A percentile compares a stretch with the other conserved stretches of the same genome.
Evolutionary conservation across 2,797 vertebrate species (phyloP).

Genomic region (Mastacembelus armatus): DNA sequence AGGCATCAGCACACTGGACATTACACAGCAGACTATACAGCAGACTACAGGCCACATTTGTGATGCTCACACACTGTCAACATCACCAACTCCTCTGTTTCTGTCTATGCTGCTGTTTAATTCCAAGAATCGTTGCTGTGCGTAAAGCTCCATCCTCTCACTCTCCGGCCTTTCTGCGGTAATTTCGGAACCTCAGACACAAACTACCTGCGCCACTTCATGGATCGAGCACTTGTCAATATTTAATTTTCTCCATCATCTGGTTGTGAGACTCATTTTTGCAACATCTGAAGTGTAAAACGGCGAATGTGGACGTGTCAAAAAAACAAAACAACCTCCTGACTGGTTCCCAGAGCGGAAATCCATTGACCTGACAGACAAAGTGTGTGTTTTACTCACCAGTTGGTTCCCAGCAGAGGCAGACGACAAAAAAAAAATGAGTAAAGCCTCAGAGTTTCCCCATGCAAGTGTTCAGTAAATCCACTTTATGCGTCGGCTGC

Average conservation of each 20-base stretch:
- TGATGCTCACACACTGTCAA: not conserved
- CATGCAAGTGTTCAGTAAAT: constrained; percentile 82
- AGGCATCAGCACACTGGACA: not conserved
- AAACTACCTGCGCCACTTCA: not conserved
- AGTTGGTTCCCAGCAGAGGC: constrained; percentile 65
- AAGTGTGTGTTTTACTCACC: constrained; percentile 69
- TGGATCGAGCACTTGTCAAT: not conserved
- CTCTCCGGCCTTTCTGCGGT: constrained; percentile 1
- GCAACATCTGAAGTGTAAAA: not conserved
- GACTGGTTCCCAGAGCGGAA: not conserved
- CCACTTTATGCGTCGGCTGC: constrained; percentile 65
- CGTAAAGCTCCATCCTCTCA: constrained; percentile 24
- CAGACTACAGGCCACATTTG: not conserved
- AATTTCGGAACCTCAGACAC: constrained; percentile 4
- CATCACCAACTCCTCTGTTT: not conserved
- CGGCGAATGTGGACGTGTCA: not conserved
- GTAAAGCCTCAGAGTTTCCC: constrained; percentile 70
- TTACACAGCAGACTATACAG: not conserved
- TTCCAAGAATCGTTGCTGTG: constrained; percentile 5
- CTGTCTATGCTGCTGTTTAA: not conserved
- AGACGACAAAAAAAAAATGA: constrained; percentile 36
- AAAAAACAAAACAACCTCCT: not conserved
- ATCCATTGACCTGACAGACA: not conserved
- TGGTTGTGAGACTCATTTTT: not conserved
- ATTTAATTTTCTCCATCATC: not conserved